Base-by-base conservation (phyloP, 2,113 vertebrate genomes). In the Oryzias woworae region DNA sequence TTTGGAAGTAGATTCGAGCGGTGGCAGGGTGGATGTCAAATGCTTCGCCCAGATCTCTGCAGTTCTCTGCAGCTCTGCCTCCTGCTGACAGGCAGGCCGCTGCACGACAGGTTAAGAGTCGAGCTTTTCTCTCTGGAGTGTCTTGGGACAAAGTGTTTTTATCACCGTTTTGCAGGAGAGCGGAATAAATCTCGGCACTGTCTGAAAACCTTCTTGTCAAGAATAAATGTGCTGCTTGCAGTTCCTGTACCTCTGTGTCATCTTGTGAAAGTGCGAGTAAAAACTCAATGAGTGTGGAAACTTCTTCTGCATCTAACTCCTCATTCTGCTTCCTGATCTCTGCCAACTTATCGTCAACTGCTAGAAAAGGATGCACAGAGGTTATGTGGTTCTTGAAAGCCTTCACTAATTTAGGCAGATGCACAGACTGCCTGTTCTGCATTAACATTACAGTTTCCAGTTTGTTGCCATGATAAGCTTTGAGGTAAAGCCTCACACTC, bases 21-120 rank as follows among this genome's bases (percentile, higher is more conserved):
- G 22, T 73, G 0, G 73, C 75, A 3, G 94, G 92, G 36, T 90
- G 87, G 26, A 86, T 61, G 14, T 84, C 65, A 59, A 98, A 97
- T 14, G 95, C 95, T 28, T 91, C 86, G 1, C 84, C 87, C 42
- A 98, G 89, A 82, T 98, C 93, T 66, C 51, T 58, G 8, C 94
- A 85, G 51, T 88, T 73, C 68, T 95, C 94, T 4, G 54, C 44
- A 0, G 58, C 69, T 2, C 59, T 52, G 3, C 90, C 87, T 0
- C 92, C 93, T 13, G 91, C 83, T 49, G 88, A 93, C 73, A 95
- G 94, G 73, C 79, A 88, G 0, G 94, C 91, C 1, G 94, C 94
- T 0, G 95, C 95, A 13, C 94, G 88, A 12, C 89, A 71, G 36
- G 94, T 88, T n/a, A 96, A 76, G 49, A 95, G 78, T 22, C 72